phyloP scores from a whole-genome alignment of 2,888 invertebrate species.

The Melieria crassipennis region DNA sequence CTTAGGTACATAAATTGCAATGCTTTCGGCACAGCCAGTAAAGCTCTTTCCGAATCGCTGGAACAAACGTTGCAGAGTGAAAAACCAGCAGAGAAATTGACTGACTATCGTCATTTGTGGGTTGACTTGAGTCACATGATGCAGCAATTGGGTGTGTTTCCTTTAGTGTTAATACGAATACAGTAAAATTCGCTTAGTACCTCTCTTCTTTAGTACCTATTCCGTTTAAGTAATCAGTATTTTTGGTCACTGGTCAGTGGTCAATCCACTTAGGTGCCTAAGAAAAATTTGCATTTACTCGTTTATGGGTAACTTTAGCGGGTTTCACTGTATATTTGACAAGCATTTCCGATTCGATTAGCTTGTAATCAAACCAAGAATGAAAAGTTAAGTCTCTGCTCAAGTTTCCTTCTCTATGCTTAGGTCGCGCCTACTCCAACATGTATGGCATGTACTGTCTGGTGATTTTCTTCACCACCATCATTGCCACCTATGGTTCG shows the following conservation, averaged over 20 bases:
- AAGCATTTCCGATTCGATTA: background rate
- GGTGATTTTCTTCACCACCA: conserved; percentile 78
- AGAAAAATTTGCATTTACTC: too few relatives aligned
- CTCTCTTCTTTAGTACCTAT: too few relatives aligned
- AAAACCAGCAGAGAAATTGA: conserved; percentile 73
- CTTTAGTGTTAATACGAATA: too few relatives aligned
- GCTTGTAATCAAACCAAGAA: too few relatives aligned
- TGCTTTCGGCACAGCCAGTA: conserved; percentile 73
- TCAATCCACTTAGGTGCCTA: background rate
- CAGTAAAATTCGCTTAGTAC: too few relatives aligned
- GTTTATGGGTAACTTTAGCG: too few relatives aligned
- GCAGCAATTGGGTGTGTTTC: conserved; percentile 73
- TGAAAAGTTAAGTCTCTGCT: background rate
- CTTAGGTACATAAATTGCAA: conserved; percentile 73
- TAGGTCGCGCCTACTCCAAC: conserved; percentile 76
- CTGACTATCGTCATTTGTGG: conserved; percentile 76
- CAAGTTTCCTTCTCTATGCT: background rate
- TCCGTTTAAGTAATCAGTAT: too few relatives aligned
- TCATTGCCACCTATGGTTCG: conserved; percentile 77
- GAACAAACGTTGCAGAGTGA: conserved; percentile 73
- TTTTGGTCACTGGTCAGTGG: background rate
- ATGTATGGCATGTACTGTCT: conserved; percentile 82
- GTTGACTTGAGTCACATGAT: conserved; percentile 81
- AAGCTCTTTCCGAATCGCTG: conserved; percentile 72
- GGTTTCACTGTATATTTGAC: background rate